Evolutionary conservation across 1,140 invertebrate species (phyloP), one percentile per base, ranked within the genome.

Genomic region (Tribolium castaneum): DNA sequence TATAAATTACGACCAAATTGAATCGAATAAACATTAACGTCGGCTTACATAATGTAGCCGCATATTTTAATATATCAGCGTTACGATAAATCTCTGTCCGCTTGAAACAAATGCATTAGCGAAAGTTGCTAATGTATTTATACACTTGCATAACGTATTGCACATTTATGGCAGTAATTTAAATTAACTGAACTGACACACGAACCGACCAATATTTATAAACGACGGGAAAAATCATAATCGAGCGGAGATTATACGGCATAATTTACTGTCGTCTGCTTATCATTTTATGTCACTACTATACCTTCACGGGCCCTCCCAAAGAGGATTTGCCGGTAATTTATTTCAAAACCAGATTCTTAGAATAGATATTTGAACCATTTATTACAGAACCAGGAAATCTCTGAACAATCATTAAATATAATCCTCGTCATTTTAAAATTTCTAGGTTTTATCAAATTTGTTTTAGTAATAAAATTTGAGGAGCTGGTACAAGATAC

Each of bases 41-140:
- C 25, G 59, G 30, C 25, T 66, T 66, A 66, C 59, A 66, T 66
- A 66, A 66, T 66, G 59, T 66, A 66, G 35, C 59, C 59, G 59
- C 59, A 66, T 66, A 66, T 66, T 66, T 59, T 66, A 66, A 66
- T 66, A 66, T 66, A 66, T 66, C 59, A 66, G 12, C 30, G 59
- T 35, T 35, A 52, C 51, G 45, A 78, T 78, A 78, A 78, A 78
- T 78, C 77, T 75, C 56, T 78, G 77, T 78, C 72, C 56, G 62
- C 19, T 78, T 50, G 74, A 79, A 73, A 66, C 75, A 77, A 79
- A 79, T 34, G 66, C 54, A 76, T 79, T 74, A 77, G 78, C 45
- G 66, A 79, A 79, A 79, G 74, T 79, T 79, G 78, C 56, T 76
- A 79, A 79, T 78, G 59, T 75, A 75, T 78, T 75, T 75, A 78